A percentile compares a stretch with the other conserved stretches of the same genome.
These are phyloP conservation scores for Triplophysa rosa DNA, from an alignment of 2,113 vertebrate genomes.

Conservation along the genomic window DNA sequence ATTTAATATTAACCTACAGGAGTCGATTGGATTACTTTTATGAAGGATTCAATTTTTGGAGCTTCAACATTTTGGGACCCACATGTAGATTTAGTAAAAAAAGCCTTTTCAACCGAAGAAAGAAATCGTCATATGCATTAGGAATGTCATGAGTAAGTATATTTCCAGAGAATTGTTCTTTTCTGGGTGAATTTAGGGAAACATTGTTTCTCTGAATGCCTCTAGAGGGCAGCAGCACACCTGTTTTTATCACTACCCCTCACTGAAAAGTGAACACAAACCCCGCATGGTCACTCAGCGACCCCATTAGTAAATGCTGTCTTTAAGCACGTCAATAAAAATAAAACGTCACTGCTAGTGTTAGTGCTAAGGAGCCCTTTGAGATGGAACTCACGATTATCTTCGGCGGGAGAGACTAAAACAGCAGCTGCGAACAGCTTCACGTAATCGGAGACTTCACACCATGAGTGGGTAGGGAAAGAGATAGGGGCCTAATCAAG, in stretches of 20 bases:
- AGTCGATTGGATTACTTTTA: no score
- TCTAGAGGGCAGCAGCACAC: conserved; percentile 42
- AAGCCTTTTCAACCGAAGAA: no score
- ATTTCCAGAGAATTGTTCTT: no score
- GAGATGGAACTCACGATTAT: conserved; percentile 32
- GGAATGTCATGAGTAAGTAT: not conserved
- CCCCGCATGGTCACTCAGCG: conserved; percentile 17
- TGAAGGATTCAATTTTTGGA: no score
- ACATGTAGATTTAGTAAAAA: no score
- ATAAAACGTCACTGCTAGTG: conserved; percentile 21
- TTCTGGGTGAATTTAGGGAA: no score
- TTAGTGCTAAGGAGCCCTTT: conserved; percentile 33
- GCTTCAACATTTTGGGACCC: no score
- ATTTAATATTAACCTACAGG: no score
- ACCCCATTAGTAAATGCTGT: not conserved
- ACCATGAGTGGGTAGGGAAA: conserved; percentile 66
- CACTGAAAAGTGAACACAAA: not conserved
- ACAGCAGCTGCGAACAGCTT: conserved; percentile 55
- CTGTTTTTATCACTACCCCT: not conserved
- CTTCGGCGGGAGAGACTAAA: conserved; percentile 49
- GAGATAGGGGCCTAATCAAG: conserved; percentile 71
- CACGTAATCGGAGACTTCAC: conserved; percentile 68
- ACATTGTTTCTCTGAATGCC: conserved; percentile 1
- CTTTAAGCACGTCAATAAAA: conserved; percentile 31
- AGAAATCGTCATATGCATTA: no score